These are phyloP conservation scores for Polia nebulosa DNA, from an alignment of 2,888 invertebrate genomes.

Conservation along the genomic window DNA sequence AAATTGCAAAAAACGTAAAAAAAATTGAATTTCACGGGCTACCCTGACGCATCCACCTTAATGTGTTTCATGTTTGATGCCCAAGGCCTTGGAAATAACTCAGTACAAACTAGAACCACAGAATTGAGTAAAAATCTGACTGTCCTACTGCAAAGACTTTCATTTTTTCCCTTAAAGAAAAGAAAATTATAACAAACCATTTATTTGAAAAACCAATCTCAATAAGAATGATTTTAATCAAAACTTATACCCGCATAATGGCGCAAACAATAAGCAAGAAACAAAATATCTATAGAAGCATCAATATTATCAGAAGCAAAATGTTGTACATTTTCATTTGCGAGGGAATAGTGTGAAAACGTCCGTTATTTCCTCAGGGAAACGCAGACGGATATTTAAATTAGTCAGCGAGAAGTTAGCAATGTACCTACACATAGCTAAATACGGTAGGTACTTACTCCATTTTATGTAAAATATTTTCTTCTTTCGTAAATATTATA, in stretches of 20 bases:
- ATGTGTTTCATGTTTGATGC: not conserved
- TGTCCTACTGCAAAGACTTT: no score
- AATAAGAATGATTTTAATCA: constrained; percentile 3
- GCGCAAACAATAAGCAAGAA: not conserved
- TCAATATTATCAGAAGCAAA: constrained; percentile 42
- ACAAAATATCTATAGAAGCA: constrained; percentile 8
- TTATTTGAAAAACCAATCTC: not conserved
- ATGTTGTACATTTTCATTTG: constrained; percentile 45
- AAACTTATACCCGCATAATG: not conserved
- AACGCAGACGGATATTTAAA: constrained; percentile 52
- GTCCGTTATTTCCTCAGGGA: constrained; percentile 55
- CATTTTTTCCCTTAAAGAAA: not conserved
- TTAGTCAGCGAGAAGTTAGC: constrained; percentile 51
- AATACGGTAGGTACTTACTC: constrained; percentile 9
- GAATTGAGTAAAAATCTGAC: no score
- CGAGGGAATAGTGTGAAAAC: constrained; percentile 44
- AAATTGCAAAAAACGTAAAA: no score
- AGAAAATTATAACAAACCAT: no score
- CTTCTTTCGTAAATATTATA: constrained; percentile 18
- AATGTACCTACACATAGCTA: constrained; percentile 30
- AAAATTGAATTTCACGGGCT: no score
- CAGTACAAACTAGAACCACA: not conserved
- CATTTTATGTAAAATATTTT: constrained; percentile 41
- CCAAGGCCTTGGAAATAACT: not conserved
- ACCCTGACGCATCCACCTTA: no score